Conservation (phyloP, 2,113 vertebrate genomes). For the Oceanodroma tethys region DNA sequence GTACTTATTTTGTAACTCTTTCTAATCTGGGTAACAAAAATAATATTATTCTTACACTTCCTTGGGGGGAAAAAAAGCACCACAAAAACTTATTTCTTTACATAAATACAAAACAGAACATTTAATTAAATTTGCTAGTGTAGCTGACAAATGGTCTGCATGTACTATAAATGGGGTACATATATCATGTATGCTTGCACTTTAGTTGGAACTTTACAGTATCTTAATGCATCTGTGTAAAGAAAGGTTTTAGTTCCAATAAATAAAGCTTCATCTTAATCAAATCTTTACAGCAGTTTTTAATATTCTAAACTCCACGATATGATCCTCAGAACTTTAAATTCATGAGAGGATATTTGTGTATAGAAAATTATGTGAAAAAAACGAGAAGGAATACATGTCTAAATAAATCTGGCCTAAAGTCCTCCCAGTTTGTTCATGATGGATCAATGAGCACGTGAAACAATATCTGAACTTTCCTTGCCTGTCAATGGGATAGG, state of each 20-base stretch:
- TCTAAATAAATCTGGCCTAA: not conserved
- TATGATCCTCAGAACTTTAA: not conserved
- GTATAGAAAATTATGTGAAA: not conserved
- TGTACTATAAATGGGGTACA: not conserved
- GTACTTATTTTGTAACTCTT: not conserved
- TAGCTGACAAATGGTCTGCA: not conserved
- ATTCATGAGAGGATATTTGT: not conserved
- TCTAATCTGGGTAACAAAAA: not conserved
- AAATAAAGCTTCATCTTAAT: not conserved
- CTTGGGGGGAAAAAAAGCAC: not conserved
- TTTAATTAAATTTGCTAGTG: not conserved
- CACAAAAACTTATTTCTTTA: not conserved
- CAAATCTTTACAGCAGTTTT: not conserved
- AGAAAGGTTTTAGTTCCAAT: not conserved
- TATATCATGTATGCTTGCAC: not conserved
- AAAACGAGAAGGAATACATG: fast-evolving
- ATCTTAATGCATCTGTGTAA: not conserved
- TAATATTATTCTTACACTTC: not conserved
- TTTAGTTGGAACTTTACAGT: not conserved
- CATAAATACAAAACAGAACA: not conserved
- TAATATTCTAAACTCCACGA: not conserved
- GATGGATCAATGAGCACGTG: not conserved
- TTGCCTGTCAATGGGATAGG: not conserved
- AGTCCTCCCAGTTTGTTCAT: not conserved
- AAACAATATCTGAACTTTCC: not conserved